Conservation (phyloP, 2,113 vertebrate species). For the Poecilia latipinna region DNA sequence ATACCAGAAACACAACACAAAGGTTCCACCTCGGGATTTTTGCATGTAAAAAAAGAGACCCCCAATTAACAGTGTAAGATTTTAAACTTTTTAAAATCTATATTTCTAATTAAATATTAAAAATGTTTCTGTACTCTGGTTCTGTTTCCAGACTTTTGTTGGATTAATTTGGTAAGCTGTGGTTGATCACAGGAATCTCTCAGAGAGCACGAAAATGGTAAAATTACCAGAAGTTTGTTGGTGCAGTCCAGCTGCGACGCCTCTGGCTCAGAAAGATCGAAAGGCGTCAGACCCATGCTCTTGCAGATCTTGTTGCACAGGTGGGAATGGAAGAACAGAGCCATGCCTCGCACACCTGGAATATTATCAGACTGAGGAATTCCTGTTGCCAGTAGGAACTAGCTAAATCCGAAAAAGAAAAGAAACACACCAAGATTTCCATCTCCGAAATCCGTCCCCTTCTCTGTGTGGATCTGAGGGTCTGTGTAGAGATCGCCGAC, state of each 20-base stretch:
- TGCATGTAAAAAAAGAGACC: too few relatives aligned
- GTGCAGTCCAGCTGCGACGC: slow-evolving; percentile 84
- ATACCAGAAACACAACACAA: too few relatives aligned
- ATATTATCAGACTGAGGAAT: not conserved
- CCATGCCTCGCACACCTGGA: slow-evolving; percentile 96
- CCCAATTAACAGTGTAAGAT: too few relatives aligned
- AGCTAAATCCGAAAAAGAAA: not conserved
- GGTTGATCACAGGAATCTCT: not conserved
- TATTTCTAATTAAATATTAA: too few relatives aligned
- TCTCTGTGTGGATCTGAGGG: slow-evolving; percentile 96
- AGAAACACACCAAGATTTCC: slow-evolving; percentile 90
- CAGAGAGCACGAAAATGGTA: not conserved
- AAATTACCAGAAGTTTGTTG: slow-evolving; percentile 88
- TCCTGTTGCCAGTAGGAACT: not conserved
- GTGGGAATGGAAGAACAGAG: slow-evolving; percentile 96
- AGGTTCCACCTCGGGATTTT: too few relatives aligned
- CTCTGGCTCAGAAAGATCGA: slow-evolving; percentile 89
- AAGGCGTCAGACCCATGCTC: slow-evolving; percentile 91
- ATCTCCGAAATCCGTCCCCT: slow-evolving; percentile 93
- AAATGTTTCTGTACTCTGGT: too few relatives aligned
- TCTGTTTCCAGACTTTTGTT: not conserved
- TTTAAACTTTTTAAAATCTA: too few relatives aligned
- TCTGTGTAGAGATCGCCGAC: slow-evolving; percentile 98
- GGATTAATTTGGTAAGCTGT: not conserved
- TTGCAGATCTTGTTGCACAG: slow-evolving; percentile 96